These are phyloP conservation scores for Zingel zingel DNA, from an alignment of 2,113 vertebrate species.

Conservation along the genomic window DNA sequence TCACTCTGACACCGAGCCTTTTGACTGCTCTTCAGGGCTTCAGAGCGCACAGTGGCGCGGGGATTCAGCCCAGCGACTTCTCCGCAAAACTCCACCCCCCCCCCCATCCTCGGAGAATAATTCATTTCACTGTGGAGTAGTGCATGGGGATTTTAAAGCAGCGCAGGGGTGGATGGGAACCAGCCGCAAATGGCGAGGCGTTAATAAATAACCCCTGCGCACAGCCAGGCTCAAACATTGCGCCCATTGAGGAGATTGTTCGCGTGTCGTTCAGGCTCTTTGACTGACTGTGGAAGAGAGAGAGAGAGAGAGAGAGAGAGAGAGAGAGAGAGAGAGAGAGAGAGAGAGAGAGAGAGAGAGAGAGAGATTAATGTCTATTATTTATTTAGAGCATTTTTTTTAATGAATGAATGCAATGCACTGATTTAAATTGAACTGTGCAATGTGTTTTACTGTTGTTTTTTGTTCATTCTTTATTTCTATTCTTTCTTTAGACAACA, in stretches of 20 bases:
- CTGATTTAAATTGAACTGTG: neutral
- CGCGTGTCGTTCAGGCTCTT: constrained; percentile 97
- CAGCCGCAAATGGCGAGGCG: constrained; percentile 93
- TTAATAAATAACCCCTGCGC: constrained; percentile 97
- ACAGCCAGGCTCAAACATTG: constrained; percentile 91
- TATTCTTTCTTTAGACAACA: neutral
- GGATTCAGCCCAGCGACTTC: constrained; percentile 88
- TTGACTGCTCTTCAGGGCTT: constrained; percentile 89
- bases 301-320: constrained; percentile 28
- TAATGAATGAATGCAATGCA: neutral
- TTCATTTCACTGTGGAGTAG: constrained; percentile 92
- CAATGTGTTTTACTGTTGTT: neutral
- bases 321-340: constrained; percentile 34
- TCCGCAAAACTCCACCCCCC: constrained; percentile 61
- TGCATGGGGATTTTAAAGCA: constrained; percentile 85
- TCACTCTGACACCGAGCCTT: constrained; percentile 91
- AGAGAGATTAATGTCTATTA: constrained; percentile 6
- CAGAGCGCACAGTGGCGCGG: constrained; percentile 91
- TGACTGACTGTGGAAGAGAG: constrained; percentile 87
- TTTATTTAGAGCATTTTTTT: neutral
- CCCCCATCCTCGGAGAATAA: constrained; percentile 87
- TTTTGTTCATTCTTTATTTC: neutral
- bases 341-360: constrained; percentile 41
- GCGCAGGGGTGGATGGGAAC: constrained; percentile 92
- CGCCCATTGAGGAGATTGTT: constrained; percentile 95